Evolutionary conservation across 2,888 invertebrate species (phyloP), one percentile per base, ranked within the genome.

Genomic region (Syritta pipiens): DNA sequence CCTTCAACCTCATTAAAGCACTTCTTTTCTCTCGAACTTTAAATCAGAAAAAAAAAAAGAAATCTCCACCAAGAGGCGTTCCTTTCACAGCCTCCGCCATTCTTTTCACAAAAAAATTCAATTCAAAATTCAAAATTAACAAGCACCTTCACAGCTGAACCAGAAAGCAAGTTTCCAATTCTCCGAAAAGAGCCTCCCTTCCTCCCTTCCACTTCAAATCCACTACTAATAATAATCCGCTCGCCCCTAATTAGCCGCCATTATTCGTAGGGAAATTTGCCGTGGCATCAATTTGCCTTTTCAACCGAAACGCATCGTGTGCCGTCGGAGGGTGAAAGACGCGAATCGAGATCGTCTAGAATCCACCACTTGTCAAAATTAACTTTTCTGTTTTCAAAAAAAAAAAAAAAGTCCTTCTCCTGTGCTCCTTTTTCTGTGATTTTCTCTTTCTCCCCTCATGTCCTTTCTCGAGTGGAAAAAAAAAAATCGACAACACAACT

Each of bases 281-380:
- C 14, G 28, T 48, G 17, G 28, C 17, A 48, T 3, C 7, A 12
- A 17, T 17, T 28, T 28, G 10, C 40, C n/a, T 57, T 12, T 17
- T 10, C n/a, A 17, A 37, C n/a, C n/a, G n/a, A n/a, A n/a, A n/a
- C n/a, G n/a, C n/a, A n/a, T n/a, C n/a, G n/a, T n/a, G n/a, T n/a
- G n/a, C n/a, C n/a, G n/a, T n/a, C n/a, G n/a, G n/a, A n/a, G n/a
- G n/a, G n/a, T n/a, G 1, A 51, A 49, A 51, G 7, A 17, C 30
- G 4, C 1, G n/a, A 4, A 6, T 37, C 14, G 3, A 20, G 17
- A 6, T n/a, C 17, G 5, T n/a, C n/a, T n/a, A n/a, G n/a, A n/a
- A 4, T 14, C 24, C 22, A 35, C n/a, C 12, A 48, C 22, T n/a
- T 26, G 17, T 55, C 24, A 67, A 55, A 55, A 40, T 48, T 10